Evolutionary conservation across 2,888 invertebrate species (phyloP).

Genomic region (Danaus chrysippus): DNA sequence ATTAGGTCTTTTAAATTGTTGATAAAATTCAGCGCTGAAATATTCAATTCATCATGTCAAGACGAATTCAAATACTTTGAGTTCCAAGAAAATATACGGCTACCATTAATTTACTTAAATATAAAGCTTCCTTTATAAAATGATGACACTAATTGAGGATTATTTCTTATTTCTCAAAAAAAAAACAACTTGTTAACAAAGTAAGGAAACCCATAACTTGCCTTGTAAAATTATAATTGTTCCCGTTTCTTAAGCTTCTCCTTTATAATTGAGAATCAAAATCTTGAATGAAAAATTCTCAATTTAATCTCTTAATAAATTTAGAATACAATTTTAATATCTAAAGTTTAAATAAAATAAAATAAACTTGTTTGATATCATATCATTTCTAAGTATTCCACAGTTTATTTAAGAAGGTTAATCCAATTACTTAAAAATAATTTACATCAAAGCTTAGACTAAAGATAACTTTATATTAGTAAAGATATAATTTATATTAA

Average conservation of each 20-base stretch:
- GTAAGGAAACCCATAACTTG: conserved; percentile 4
- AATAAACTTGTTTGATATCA: no score
- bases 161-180: neutral
- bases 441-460: no score
- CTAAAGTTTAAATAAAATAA: no score
- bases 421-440: no score
- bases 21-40: neutral
- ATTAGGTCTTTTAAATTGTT: neutral
- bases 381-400: no score
- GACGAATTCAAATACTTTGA: conserved; percentile 20
- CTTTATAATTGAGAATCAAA: neutral
- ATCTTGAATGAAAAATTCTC: neutral
- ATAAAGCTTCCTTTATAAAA: conserved; percentile 23
- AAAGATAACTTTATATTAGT: no score
- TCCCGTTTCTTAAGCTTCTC: neutral
- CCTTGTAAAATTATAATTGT: conserved; percentile 3
- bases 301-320: no score
- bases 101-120: conserved; percentile 27
- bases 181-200: conserved; percentile 4
- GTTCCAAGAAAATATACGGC: conserved; percentile 32
- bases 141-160: conserved; percentile 15
- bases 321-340: no score
- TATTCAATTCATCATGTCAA: conserved; percentile 4
- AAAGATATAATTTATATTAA: no score
- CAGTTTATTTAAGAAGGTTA: no score